Evolutionary conservation across 2,888 invertebrate genomes (phyloP), one percentile per base, ranked within the genome.

Genomic region (Helobdella robusta): DNA sequence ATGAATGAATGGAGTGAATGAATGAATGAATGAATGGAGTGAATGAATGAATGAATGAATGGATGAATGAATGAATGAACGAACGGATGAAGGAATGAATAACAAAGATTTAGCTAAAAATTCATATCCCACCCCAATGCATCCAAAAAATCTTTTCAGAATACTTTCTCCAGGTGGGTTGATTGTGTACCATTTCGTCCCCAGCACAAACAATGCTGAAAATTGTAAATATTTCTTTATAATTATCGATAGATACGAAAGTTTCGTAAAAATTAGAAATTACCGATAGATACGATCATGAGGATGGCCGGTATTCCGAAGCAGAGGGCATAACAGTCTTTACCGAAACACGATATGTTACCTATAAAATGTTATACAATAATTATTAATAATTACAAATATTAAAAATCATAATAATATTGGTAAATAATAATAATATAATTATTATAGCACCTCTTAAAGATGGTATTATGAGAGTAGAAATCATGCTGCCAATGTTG

Each of bases 251-350:
- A 40, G 11, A 15, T n/a, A 15, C 44, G 11, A 40, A 15, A n/a
- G 11, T 15, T 40, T 40, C 11, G 11, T 40, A n/a, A 15, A n/a
- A 15, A 15, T 40, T 11, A 40, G 11, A n/a, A 71, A 75, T 85
- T 82, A 89, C 89, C 77, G 66, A 91, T 84, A 0, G 92, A 87
- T 2, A 87, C 67, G 23, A 89, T 76, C 91, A 94, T 92, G 0
- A 93, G 83, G 61, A 86, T 73, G 0, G 91, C 89, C 0, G 94
- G 93, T 3, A 94, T 85, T 0, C 91, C 89, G 77, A 94, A 94
- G 0, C 93, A 92, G 52, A 78, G 66, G 4, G 75, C 70, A 68
- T 78, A 79, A 66, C 79, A 79, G 44, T 75, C 74, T 44, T 73
- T 68, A 32, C 72, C 75, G 66, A 75, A 74, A 70, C 78, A 79